phyloP scores from a whole-genome alignment of 2,797 vertebrate species.

The Tolypeutes matacus region DNA sequence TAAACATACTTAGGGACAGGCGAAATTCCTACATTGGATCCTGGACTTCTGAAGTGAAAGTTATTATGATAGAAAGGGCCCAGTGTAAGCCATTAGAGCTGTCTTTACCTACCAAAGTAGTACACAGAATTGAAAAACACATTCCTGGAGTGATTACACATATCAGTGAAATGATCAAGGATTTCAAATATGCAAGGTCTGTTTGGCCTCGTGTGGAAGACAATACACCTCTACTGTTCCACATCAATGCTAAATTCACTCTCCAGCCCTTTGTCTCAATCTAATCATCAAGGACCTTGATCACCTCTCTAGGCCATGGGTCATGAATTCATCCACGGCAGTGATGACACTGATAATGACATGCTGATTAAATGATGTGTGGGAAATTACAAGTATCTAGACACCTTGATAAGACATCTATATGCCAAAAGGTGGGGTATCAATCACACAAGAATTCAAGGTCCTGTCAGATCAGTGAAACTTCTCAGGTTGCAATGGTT shows the following conservation, averaged over 20 bases:
- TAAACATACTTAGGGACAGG: too few species aligned
- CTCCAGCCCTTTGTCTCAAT: background rate
- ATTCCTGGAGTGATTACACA: background rate
- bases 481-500: background rate
- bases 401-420: background rate
- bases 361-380: background rate
- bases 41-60: background rate
- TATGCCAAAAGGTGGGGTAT: background rate
- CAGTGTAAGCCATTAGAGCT: background rate
- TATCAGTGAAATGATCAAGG: background rate
- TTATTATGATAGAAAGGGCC: background rate
- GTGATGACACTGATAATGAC: background rate
- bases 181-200: background rate
- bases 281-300: background rate
- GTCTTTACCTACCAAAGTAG: background rate
- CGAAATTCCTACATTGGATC: background rate
- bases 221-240: background rate
- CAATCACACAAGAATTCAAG: background rate
- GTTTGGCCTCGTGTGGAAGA: background rate
- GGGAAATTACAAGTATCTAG: background rate
- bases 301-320: background rate
- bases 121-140: background rate
- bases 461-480: background rate
- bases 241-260: background rate
- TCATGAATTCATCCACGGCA: background rate